Conservation (phyloP, 2,113 vertebrate genomes). For the Cyphomyrus plagiostoma region DNA sequence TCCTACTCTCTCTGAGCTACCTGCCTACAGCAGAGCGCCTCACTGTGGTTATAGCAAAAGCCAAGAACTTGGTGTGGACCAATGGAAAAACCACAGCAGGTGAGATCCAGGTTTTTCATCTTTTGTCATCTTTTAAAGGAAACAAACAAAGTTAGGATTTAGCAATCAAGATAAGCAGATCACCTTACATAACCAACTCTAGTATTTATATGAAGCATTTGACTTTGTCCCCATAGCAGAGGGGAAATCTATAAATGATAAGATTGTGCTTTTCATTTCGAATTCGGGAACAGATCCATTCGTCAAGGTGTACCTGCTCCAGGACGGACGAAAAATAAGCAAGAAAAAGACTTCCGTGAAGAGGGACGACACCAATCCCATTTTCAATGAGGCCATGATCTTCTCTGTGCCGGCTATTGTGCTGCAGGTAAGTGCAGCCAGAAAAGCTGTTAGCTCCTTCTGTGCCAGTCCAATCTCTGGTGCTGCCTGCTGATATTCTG, state of each 20-base stretch:
- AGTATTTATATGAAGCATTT: neutral
- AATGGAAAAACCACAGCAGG: slow-evolving; percentile 80
- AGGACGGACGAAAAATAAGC: slow-evolving; percentile 95
- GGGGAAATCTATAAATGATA: neutral
- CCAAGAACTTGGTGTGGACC: slow-evolving; percentile 89
- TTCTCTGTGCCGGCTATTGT: slow-evolving; percentile 90
- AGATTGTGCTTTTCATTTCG: neutral
- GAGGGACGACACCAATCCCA: slow-evolving; percentile 85
- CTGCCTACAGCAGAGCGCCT: slow-evolving; percentile 92
- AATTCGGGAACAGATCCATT: slow-evolving; percentile 75
- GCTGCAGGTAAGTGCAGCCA: slow-evolving; percentile 70
- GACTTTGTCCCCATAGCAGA: neutral
- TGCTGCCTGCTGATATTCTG: neutral
- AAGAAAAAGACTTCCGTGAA: slow-evolving; percentile 96
- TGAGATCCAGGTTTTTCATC: slow-evolving; percentile 43
- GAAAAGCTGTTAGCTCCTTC: neutral
- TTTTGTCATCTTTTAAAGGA: neutral
- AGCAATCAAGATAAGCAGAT: neutral
- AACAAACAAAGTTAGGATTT: neutral
- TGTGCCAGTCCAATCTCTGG: neutral
- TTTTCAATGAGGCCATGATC: slow-evolving; percentile 99
- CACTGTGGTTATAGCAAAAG: slow-evolving; percentile 94
- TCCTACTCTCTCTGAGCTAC: slow-evolving; percentile 92
- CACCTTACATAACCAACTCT: neutral
- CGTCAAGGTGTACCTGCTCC: slow-evolving; percentile 95